Evolutionary conservation across 2,797 vertebrate species (phyloP), one percentile per base, ranked within the genome.

Genomic region (Hydrocynus forskahlii): DNA sequence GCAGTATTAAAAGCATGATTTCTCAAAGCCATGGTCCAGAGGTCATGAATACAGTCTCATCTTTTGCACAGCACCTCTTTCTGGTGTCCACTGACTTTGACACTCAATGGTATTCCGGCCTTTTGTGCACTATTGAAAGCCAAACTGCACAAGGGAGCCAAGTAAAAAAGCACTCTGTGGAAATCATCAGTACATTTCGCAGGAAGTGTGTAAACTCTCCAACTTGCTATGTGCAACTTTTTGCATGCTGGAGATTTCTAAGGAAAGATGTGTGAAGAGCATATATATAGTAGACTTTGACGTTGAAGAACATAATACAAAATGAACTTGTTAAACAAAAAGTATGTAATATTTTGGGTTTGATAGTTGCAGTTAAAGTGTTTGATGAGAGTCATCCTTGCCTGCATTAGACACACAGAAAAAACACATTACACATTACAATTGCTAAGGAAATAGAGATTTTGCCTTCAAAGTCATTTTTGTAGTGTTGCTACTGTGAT

Each of bases 1-100:
- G 74, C 38, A 73, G 76, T 75, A 84, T 75, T 82, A 84, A 84
- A 81, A 78, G 72, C 74, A 78, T 29, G 77, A 84, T 80, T 84
- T 84, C 21, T 66, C 69, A 63, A 40, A 79, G 73, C 62, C 59
- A 45, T 81, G 70, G 80, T 73, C 81, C 80, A 82, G 29, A 38
- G 69, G 19, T 75, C 43, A 16, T 80, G 64, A 82, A 84, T 80
- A 80, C 64, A 35, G 48, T 54, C 48, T 70, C 66, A 75, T 78
- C 69, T 66, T 59, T 50, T 43, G 38, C n/a, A 79, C 67, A 60
- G 45, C 48, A 25, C 9, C n/a, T 2, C 17, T 13, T 75, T 73
- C 48, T 77, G 45, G 69, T 80, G 55, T 54, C 63, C 63, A 79
- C 54, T 75, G 38, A 66, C 55, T 83, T 73, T 74, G 21, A 66